These are phyloP conservation scores for Chironomus striatipennis DNA, from an alignment of 1,140 invertebrate species.

Conservation along the genomic window DNA sequence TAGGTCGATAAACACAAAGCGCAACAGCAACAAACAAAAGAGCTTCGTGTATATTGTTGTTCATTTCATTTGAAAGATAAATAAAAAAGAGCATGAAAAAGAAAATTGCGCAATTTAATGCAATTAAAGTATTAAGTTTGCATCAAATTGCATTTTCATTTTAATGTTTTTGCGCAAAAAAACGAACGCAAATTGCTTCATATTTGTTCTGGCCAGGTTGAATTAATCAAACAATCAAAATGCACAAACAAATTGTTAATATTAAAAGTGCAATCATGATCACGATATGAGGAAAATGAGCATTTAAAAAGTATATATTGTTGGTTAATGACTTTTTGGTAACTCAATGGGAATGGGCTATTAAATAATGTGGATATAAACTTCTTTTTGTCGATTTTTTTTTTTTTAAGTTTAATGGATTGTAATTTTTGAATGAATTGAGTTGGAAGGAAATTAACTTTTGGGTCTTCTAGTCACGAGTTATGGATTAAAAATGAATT, in stretches of 20 bases:
- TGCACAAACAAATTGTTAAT: background rate
- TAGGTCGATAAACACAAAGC: background rate
- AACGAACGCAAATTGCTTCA: background rate
- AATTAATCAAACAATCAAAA: conserved; percentile 15
- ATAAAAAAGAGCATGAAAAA: conserved; percentile 4
- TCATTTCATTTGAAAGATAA: conserved; percentile 14
- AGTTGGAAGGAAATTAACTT: too few species aligned
- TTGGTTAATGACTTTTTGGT: too few species aligned
- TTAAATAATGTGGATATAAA: too few species aligned
- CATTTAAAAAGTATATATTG: too few species aligned
- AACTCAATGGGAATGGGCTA: too few species aligned
- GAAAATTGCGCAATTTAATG: conserved; percentile 8
- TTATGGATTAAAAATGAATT: too few species aligned
- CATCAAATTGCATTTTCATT: background rate
- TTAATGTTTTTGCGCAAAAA: background rate
- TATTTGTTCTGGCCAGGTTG: conserved; percentile 1
- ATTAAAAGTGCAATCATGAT: conserved; percentile 14
- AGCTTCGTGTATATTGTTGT: background rate
- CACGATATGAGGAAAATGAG: background rate
- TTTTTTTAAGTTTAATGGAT: too few species aligned
- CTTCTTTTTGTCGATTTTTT: too few species aligned
- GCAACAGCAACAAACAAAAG: background rate
- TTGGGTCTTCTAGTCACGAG: too few species aligned
- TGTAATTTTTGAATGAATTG: too few species aligned
- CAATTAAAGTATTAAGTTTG: background rate